Evolutionary conservation across 2,888 invertebrate species (phyloP), one percentile per base, ranked within the genome.

Genomic region (Drosophila fulvimacula): DNA sequence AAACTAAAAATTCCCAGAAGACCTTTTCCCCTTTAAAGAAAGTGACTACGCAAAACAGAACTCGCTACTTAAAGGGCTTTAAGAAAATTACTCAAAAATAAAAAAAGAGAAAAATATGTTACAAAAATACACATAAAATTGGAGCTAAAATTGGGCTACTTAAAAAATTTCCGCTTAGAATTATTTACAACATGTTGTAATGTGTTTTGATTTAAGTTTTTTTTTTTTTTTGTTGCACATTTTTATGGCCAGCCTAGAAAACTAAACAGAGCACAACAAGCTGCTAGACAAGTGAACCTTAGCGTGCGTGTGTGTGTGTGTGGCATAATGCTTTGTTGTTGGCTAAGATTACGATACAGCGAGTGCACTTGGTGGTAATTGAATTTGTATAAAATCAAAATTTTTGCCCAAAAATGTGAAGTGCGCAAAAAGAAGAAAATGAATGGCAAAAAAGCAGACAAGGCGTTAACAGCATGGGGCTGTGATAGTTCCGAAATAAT

Each of bases 181-280:
- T 87, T 82, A 79, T 80, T 86, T 79, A 80, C 64, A 74, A 74
- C 73, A 76, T 82, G 73, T 87, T 84, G 83, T 87, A 83, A 83
- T 85, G 69, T 51, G 48, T 58, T 56, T 56, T 66, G 48, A 48
- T 42, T 61, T n/a, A 1, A 27, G 30, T 34, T 76, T 17, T 58
- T 41, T 38, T 7, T 38, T n/a, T 1, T 19, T 42, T 24, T 58
- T 46, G 46, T 56, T 67, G 52, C 55, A 55, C 41, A 41, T 30
- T 72, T 62, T 66, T 74, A 69, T 52, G 39, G 44, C 53, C 55
- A 66, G 53, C 65, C 79, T 80, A 88, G 82, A 81, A 84, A 84
- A 90, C 61, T 76, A 86, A 90, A 88, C 90, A 90, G 89, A 90
- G 89, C 89, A 86, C 82, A 89, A 89, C 90, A 74, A 74, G 82